phyloP scores from a whole-genome alignment of 2,888 invertebrate genomes.

The Eristalis tenax region DNA sequence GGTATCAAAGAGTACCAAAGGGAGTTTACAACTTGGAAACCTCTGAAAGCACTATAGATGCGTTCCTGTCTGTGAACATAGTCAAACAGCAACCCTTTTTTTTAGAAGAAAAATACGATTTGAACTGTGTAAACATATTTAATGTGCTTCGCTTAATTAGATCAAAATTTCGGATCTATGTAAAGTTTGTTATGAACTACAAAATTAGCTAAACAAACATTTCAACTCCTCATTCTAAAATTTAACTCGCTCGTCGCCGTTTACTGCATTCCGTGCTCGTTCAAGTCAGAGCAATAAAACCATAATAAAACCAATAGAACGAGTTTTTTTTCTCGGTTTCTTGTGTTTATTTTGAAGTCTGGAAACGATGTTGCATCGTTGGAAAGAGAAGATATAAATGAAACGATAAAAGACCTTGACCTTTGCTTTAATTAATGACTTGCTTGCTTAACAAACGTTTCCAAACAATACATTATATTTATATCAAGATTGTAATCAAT shows the following conservation, averaged over 20 bases:
- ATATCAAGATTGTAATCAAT: too few species aligned
- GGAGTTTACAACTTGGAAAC: too few species aligned
- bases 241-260: neutral
- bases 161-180: neutral
- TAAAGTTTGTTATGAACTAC: neutral
- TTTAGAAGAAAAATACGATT: too few species aligned
- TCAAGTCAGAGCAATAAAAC: neutral
- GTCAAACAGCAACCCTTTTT: too few species aligned
- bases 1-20: too few species aligned
- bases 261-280: neutral
- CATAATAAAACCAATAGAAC: neutral
- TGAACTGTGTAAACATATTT: too few species aligned
- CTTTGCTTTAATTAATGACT: neutral
- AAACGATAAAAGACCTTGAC: neutral
- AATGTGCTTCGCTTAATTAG: neutral
- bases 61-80: too few species aligned
- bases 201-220: neutral
- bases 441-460: neutral
- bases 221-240: neutral
- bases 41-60: too few species aligned
- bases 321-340: neutral
- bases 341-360: neutral
- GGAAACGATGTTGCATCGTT: neutral
- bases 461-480: neutral
- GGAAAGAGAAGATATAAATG: neutral